A percentile compares a stretch with the other conserved stretches of the same genome.
phyloP scores from a whole-genome alignment of 1,140 invertebrate genomes.

The Sitodiplosis mosellana region DNA sequence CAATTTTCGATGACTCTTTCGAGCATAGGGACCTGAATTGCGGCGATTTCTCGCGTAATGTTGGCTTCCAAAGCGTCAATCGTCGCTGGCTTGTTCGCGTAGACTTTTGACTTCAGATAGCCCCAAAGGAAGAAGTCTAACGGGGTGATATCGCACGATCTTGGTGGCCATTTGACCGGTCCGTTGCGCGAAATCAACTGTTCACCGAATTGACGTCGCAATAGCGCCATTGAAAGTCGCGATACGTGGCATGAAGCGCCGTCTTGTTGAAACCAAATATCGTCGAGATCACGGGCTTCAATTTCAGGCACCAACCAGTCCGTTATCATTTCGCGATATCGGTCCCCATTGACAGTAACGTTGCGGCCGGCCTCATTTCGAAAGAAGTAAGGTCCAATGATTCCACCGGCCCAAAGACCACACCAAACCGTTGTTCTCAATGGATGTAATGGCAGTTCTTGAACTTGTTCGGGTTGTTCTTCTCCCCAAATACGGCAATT shows the following conservation, averaged over 20 bases:
- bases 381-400: conserved; percentile 14
- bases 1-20: neutral
- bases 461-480: conserved; percentile 4
- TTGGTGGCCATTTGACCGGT: conserved; percentile 5
- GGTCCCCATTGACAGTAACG: conserved; percentile 10
- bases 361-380: conserved; percentile 9
- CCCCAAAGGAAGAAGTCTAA: conserved; percentile 5
- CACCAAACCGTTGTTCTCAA: conserved; percentile 18
- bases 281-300: conserved; percentile 6
- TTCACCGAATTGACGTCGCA: neutral
- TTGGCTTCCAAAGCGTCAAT: neutral
- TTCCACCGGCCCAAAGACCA: conserved; percentile 1
- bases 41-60: neutral
- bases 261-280: conserved; percentile 11
- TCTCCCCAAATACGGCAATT: neutral
- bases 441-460: conserved; percentile 13
- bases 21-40: neutral
- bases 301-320: conserved; percentile 10
- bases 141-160: conserved; percentile 14
- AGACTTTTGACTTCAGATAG: neutral
- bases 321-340: conserved; percentile 10
- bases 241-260: conserved; percentile 1
- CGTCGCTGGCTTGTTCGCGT: neutral
- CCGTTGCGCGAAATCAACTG: neutral
- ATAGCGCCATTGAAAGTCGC: neutral